Conservation (phyloP, 2,113 vertebrate genomes). For the Stercorarius parasiticus region DNA sequence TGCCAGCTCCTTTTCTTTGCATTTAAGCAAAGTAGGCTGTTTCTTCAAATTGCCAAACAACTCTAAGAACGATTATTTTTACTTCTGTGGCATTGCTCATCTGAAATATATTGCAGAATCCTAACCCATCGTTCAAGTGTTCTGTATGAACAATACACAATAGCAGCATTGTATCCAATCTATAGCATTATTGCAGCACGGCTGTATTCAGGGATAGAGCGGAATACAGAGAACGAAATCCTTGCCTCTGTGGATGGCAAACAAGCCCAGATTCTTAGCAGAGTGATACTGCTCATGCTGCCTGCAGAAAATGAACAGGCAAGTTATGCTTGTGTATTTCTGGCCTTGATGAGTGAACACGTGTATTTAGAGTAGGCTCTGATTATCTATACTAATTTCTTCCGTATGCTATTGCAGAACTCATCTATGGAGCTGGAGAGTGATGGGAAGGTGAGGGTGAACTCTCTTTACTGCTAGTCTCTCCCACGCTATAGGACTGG, state of each 20-base stretch:
- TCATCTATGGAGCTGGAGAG: neutral
- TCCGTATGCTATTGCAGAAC: neutral
- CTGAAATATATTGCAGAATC: neutral
- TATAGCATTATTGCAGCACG: neutral
- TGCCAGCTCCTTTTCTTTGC: neutral
- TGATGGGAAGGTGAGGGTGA: neutral
- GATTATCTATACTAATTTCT: neutral
- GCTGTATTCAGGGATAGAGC: neutral
- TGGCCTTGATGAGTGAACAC: neutral
- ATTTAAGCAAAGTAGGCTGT: neutral
- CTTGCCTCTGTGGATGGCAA: neutral
- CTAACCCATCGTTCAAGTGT: neutral
- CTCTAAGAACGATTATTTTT: neutral
- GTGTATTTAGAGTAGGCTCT: neutral
- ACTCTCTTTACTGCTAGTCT: neutral
- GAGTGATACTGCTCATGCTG: neutral
- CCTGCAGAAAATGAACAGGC: neutral
- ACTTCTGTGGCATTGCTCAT: neutral
- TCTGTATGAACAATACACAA: neutral
- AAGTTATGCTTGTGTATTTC: neutral
- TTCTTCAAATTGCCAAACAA: neutral
- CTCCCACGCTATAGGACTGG: neutral
- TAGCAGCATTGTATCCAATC: neutral
- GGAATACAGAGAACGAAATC: neutral
- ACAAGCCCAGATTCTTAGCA: neutral